Evolutionary conservation across 2,113 vertebrate species (phyloP), one percentile per base, ranked within the genome.

Genomic region (Datnioides undecimradiatus): DNA sequence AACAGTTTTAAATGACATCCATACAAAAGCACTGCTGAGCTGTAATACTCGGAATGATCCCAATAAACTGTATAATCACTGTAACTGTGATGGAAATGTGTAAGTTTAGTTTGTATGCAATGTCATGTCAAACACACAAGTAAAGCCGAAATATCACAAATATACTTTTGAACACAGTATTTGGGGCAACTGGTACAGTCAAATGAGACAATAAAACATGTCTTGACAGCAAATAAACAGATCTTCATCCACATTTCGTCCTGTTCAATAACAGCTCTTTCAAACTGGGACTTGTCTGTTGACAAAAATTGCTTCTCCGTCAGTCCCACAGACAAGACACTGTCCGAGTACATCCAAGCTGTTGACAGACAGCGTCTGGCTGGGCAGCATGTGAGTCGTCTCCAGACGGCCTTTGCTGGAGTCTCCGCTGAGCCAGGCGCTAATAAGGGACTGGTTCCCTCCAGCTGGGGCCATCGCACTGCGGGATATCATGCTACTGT

Each of bases 271-370:
- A n/a, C 45, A 58, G 3, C 27, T 40, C 2, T 16, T 60, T 82
- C 82, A 94, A 66, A 96, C 86, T 11, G 89, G 91, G 49, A 98
- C 94, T 19, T 96, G 95, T 91, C 94, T 97, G 85, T 96, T 97
- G 74, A 99, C 95, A 65, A 98, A 98, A 90, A 99, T 95, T 14
- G 97, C 97, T 89, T 99, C 98, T 78, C 96, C 95, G 3, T 99
- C 98, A 8, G 98, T 99, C 79, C 98, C 98, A 45, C 97, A 99
- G 6, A 99, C 96, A n/a, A 99, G 95, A 92, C 95, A 97, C 23
- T 97, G 96, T 82, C 97, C 97, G 4, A 99, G 95, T 82, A 99
- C 91, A 64, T 99, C 98, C 90, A 99, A 81, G 80, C 95, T 99
- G 91, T 99, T 99, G 48, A 99, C 97, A 25, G 98, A 97, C 69